Evolutionary conservation across 1,140 invertebrate genomes (phyloP).

Genomic region (Chlorops oryzae): DNA sequence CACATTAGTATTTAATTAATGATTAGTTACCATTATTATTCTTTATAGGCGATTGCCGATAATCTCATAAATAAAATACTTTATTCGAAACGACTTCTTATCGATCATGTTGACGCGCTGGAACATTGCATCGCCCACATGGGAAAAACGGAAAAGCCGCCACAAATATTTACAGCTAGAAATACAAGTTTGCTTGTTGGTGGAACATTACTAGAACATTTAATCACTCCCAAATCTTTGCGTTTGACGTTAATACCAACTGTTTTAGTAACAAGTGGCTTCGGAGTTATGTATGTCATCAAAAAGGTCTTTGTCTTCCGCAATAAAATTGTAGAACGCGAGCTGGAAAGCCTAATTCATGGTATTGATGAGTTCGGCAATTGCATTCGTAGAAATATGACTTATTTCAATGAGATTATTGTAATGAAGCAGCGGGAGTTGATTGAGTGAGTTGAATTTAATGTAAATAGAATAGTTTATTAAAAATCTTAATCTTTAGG

Average conservation of each 20-base stretch:
- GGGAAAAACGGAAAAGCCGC: background rate
- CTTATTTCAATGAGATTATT: constrained; percentile 45
- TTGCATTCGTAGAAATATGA: constrained; percentile 44
- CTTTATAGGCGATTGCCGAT: constrained; percentile 32
- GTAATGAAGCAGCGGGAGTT: constrained; percentile 43
- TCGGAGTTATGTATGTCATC: constrained; percentile 29
- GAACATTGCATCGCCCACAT: constrained; percentile 35
- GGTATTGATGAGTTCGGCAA: constrained; percentile 46
- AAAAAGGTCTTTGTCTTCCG: constrained; percentile 41
- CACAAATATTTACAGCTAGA: constrained; percentile 24
- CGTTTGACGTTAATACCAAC: constrained; percentile 29
- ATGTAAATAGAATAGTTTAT: background rate
- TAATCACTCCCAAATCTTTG: constrained; percentile 30
- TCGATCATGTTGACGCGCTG: constrained; percentile 42
- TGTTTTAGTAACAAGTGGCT: constrained; percentile 25
- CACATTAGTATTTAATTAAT: too few species aligned
- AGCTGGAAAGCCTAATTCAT: constrained; percentile 35
- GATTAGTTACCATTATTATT: too few species aligned
- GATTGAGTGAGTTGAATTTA: constrained; percentile 31
- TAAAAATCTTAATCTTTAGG: constrained; percentile 17
- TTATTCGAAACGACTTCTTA: constrained; percentile 37
- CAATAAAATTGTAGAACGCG: constrained; percentile 39
- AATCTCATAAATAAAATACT: constrained; percentile 35
- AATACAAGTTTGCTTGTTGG: constrained; percentile 35
- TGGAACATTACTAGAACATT: constrained; percentile 31